Evolutionary conservation across 2,113 vertebrate genomes (phyloP).

Genomic region (Heterocephalus glaber): DNA sequence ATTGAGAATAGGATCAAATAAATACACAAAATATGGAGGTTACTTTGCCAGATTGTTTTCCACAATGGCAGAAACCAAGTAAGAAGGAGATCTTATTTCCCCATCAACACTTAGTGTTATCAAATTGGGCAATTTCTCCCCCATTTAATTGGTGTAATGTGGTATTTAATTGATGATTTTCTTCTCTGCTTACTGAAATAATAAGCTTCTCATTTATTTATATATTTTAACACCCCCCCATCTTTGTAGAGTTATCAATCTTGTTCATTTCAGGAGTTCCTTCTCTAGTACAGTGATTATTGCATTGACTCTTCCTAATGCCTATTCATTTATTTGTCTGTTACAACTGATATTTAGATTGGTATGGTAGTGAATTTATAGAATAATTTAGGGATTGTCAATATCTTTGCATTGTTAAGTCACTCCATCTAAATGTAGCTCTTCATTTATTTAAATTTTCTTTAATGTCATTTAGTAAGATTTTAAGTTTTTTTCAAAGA

Average conservation of each 20-base stretch:
- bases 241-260: constrained; percentile 32
- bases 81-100: background rate
- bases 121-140: background rate
- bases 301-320: background rate
- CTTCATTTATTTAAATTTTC: background rate
- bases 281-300: background rate
- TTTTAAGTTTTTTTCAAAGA: constrained; percentile 41
- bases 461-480: background rate
- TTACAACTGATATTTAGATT: background rate
- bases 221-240: background rate
- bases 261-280: background rate
- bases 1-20: background rate
- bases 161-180: background rate
- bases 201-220: background rate
- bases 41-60: background rate
- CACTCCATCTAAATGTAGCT: background rate
- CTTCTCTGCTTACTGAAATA: constrained; percentile 21
- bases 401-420: constrained; percentile 4
- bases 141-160: background rate
- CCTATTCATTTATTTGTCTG: background rate
- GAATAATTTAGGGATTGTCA: constrained; percentile 9
- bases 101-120: background rate
- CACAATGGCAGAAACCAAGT: background rate
- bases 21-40: background rate
- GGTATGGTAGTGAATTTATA: background rate